phyloP scores from a whole-genome alignment of 2,113 vertebrate species.

The Poecile atricapillus region DNA sequence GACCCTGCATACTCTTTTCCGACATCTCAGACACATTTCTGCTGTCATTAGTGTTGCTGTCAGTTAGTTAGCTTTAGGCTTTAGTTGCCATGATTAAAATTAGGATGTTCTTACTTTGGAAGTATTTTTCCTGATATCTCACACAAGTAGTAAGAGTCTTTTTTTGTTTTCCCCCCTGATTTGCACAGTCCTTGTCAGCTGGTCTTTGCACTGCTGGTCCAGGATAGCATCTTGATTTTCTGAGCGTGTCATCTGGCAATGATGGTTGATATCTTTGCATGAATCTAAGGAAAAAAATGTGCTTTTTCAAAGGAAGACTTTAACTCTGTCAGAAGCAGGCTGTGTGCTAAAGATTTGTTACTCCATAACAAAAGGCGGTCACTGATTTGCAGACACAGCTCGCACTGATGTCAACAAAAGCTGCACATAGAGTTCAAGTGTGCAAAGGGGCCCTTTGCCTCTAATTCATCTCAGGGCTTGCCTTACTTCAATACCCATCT shows the following conservation, averaged over 20 bases:
- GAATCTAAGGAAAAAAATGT: slow-evolving; percentile 14
- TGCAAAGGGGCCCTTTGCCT: background rate
- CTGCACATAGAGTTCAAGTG: background rate
- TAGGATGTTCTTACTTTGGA: background rate
- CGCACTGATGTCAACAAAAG: background rate
- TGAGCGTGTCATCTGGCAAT: background rate
- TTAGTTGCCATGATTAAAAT: background rate
- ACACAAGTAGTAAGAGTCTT: background rate
- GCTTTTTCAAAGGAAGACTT: slow-evolving; percentile 20
- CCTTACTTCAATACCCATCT: background rate
- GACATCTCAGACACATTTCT: background rate
- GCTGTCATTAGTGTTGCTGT: background rate
- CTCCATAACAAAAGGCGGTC: background rate
- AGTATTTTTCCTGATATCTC: background rate
- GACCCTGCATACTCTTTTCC: background rate
- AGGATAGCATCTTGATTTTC: background rate
- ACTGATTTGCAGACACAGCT: slow-evolving; percentile 21
- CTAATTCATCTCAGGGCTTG: background rate
- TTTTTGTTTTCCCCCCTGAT: background rate
- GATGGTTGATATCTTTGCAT: background rate
- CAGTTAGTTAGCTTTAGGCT: background rate
- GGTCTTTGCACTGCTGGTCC: background rate
- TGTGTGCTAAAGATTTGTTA: slow-evolving; percentile 31
- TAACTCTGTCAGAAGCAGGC: background rate
- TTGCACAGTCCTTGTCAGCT: background rate